A percentile compares a stretch with the other conserved stretches of the same genome.
Conservation (phyloP, 2,888 invertebrate genomes). For the Stramonita haemastoma region DNA sequence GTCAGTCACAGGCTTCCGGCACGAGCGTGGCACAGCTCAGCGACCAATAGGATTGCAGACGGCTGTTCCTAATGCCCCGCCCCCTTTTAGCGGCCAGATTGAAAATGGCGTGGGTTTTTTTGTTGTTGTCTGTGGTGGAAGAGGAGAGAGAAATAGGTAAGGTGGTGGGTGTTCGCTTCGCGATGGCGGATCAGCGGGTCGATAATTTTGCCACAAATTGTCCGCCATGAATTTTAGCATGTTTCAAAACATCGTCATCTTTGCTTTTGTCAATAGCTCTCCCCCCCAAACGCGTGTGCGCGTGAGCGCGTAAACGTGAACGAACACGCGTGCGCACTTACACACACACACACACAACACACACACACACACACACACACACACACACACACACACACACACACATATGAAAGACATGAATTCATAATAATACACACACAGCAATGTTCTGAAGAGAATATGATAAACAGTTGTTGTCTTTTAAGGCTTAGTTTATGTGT, state of each 20-base stretch:
- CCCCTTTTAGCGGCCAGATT: neutral
- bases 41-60: constrained; percentile 23
- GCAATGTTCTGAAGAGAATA: too few species aligned
- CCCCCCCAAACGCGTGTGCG: neutral
- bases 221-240: constrained; percentile 32
- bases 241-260: neutral
- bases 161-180: neutral
- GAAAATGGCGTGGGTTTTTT: neutral
- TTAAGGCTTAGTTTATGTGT: too few species aligned
- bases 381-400: too few species aligned
- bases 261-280: neutral
- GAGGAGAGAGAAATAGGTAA: neutral
- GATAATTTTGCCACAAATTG: constrained; percentile 7
- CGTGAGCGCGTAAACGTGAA: neutral
- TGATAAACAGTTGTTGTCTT: too few species aligned
- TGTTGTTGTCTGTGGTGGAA: neutral
- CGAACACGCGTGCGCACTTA: neutral
- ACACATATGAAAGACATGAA: too few species aligned
- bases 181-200: neutral
- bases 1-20: neutral
- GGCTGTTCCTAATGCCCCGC: neutral
- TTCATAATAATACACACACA: too few species aligned
- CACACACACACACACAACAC: neutral
- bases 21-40: constrained; percentile 19
- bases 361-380: too few species aligned